Conservation (phyloP, 2,888 invertebrate species). For the Bellardia bayeri region DNA sequence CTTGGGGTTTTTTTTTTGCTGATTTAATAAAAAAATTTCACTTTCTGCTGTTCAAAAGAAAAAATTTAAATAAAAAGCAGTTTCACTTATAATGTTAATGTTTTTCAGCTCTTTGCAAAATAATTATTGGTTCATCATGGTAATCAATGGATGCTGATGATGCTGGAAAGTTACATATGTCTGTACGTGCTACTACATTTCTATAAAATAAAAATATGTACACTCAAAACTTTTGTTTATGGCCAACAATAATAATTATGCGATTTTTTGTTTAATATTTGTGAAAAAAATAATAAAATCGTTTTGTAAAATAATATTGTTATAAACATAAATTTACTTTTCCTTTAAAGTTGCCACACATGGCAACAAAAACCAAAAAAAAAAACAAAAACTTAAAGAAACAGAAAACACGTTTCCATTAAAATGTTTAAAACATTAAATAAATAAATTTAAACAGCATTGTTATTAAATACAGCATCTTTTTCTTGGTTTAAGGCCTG, state of each 20-base stretch:
- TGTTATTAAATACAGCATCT: slow-evolving; percentile 26
- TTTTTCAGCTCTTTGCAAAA: slow-evolving; percentile 45
- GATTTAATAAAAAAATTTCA: slow-evolving; percentile 42
- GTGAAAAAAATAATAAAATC: neutral
- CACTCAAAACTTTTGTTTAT: neutral
- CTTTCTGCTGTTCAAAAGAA: slow-evolving; percentile 40
- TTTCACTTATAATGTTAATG: slow-evolving; percentile 41
- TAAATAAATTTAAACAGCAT: slow-evolving; percentile 52
- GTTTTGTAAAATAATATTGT: neutral
- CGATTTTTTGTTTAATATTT: slow-evolving; percentile 17
- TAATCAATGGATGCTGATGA: slow-evolving; percentile 57
- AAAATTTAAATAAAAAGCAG: slow-evolving; percentile 39
- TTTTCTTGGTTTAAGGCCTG: slow-evolving; percentile 2
- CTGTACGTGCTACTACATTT: neutral
- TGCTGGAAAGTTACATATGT: neutral
- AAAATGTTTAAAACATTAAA: slow-evolving; percentile 60
- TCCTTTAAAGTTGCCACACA: slow-evolving; percentile 60
- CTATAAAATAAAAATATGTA: too few species aligned
- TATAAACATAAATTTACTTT: slow-evolving; percentile 61
- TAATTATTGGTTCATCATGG: slow-evolving; percentile 64
- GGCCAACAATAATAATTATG: slow-evolving; percentile 35
- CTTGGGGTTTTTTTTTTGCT: neutral
- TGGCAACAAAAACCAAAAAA: slow-evolving; percentile 17
- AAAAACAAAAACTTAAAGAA: slow-evolving; percentile 40
- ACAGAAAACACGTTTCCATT: slow-evolving; percentile 64